Evolutionary conservation across 1,140 invertebrate genomes (phyloP).

Genomic region (Microplitis demolitor): DNA sequence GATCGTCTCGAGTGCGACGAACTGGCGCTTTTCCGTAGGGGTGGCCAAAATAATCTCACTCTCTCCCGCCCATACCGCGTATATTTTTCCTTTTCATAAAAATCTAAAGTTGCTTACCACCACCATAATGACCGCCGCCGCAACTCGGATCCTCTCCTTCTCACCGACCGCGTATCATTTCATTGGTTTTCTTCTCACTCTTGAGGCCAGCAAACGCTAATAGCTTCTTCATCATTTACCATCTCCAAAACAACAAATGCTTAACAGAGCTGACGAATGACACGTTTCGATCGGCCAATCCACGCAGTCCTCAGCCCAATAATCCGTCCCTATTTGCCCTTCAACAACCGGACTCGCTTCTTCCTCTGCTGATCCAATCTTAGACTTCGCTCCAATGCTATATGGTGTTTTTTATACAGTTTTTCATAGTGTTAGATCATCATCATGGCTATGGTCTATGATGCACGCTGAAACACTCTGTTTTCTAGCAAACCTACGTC

Average conservation of each 20-base stretch:
- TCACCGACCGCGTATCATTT: too few relatives aligned
- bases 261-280: not conserved
- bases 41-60: not conserved
- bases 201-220: not conserved
- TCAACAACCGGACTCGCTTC: not conserved
- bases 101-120: not conserved
- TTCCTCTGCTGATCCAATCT: too few relatives aligned
- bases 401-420: too few relatives aligned
- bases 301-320: not conserved
- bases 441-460: too few relatives aligned
- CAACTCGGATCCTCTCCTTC: not conserved
- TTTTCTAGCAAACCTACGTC: too few relatives aligned
- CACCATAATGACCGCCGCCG: not conserved
- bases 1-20: not conserved
- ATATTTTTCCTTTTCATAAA: not conserved
- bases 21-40: constrained; percentile 13
- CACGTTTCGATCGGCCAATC: constrained; percentile 18
- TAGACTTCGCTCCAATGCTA: too few relatives aligned
- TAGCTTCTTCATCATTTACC: not conserved
- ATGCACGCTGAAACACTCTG: not conserved
- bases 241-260: not conserved
- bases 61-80: not conserved
- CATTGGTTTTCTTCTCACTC: not conserved
- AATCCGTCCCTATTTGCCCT: constrained; percentile 18
- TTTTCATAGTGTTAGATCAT: too few relatives aligned